Evolutionary conservation across 37 sponge, comb jelly and placozoan species (phyloP).

Genomic region (Mnemiopsis leidyi): DNA sequence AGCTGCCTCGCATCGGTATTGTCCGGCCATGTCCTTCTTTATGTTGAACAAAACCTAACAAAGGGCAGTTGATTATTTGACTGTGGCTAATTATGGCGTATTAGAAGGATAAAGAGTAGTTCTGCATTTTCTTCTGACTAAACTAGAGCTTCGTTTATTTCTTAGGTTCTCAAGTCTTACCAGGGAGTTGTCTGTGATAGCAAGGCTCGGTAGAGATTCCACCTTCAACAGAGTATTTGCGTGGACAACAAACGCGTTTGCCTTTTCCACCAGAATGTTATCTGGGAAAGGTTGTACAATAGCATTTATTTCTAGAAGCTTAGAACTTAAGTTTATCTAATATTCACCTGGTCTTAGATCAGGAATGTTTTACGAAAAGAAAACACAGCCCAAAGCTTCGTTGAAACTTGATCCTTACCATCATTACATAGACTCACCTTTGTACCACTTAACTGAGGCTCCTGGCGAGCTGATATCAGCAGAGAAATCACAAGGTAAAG

Average conservation of each 20-base stretch:
- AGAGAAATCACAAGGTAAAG: background rate
- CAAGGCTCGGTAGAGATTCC: background rate
- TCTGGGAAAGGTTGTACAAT: background rate
- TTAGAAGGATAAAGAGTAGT: no score
- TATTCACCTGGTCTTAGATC: no score
- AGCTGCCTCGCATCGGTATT: background rate
- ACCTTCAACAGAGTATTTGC: background rate
- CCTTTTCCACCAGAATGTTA: background rate
- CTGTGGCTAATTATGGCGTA: no score
- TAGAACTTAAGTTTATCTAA: no score
- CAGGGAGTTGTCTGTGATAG: background rate
- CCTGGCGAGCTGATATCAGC: background rate
- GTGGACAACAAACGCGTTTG: constrained; percentile 16
- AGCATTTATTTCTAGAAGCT: no score
- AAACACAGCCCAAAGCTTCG: no score
- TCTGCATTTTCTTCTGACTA: no score
- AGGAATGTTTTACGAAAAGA: no score
- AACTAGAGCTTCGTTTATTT: no score
- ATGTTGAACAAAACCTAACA: constrained; percentile 14
- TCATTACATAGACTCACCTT: background rate
- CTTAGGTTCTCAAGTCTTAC: no score
- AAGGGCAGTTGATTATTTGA: background rate
- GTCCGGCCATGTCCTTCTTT: background rate
- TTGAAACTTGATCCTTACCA: no score
- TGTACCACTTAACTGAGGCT: background rate